phyloP scores from a whole-genome alignment of 2,888 invertebrate species.

The Leptogaster cylindrica region DNA sequence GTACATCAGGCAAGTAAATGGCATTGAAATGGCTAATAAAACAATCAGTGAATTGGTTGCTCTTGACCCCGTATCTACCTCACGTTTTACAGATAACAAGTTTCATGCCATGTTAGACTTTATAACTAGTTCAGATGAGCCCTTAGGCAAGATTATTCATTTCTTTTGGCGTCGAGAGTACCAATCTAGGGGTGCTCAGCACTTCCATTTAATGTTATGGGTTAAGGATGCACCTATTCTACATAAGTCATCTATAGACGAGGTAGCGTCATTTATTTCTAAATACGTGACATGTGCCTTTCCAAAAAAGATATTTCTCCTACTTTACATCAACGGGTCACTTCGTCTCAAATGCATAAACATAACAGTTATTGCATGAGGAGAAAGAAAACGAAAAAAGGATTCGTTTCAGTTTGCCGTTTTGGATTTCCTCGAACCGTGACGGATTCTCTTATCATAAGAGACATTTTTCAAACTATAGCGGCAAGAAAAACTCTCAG shows the following conservation, averaged over 20 bases:
- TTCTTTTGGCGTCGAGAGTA: conserved; percentile 53
- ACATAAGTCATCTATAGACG: conserved; percentile 44
- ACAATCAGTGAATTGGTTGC: conserved; percentile 51
- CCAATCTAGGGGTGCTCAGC: conserved; percentile 51
- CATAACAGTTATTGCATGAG: conserved; percentile 49
- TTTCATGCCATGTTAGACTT: conserved; percentile 53
- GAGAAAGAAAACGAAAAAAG: conserved; percentile 45
- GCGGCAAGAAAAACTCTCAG: conserved; percentile 45
- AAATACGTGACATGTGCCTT: conserved; percentile 47
- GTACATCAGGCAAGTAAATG: conserved; percentile 51
- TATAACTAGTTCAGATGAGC: conserved; percentile 48
- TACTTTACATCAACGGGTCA: conserved; percentile 45
- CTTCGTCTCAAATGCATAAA: conserved; percentile 30
- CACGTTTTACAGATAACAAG: conserved; percentile 53
- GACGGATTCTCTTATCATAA: conserved; percentile 46
- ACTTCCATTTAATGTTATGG: conserved; percentile 51
- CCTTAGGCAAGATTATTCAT: conserved; percentile 51
- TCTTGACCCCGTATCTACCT: conserved; percentile 52
- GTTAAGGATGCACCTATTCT: conserved; percentile 38
- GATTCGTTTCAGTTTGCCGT: conserved; percentile 46
- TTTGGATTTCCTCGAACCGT: conserved; percentile 49
- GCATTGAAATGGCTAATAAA: conserved; percentile 49
- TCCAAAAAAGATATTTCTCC: conserved; percentile 47
- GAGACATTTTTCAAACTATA: conserved; percentile 42
- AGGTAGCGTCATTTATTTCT: conserved; percentile 50